A percentile compares a stretch with the other conserved stretches of the same genome.
Evolutionary conservation across 1,140 invertebrate genomes (phyloP).

Genomic region (Acyrthosiphon pisum): DNA sequence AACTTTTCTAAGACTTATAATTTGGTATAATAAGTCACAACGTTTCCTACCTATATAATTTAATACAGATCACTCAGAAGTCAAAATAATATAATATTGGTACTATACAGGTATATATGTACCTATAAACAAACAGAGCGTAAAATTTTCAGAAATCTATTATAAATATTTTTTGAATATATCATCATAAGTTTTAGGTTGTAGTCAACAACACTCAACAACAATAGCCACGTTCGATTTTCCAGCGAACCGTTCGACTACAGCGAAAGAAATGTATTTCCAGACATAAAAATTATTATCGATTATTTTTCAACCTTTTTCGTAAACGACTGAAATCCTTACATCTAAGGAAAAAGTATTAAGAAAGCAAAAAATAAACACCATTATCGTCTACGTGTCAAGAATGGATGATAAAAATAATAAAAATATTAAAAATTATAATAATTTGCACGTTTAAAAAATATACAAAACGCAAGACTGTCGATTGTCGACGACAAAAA

Average conservation of each 20-base stretch:
- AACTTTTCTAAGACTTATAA: background rate
- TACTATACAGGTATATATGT: background rate
- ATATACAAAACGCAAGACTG: background rate
- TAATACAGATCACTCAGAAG: background rate
- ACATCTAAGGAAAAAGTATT: background rate
- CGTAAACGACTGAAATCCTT: background rate
- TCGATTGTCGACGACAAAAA: background rate
- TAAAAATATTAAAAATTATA: conserved; percentile 5
- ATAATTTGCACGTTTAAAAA: background rate
- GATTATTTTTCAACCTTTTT: background rate
- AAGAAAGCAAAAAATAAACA: background rate
- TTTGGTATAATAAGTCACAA: background rate
- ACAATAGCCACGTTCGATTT: background rate
- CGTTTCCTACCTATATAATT: background rate
- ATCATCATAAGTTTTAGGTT: background rate
- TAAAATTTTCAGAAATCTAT: background rate
- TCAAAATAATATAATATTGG: background rate
- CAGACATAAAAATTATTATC: background rate
- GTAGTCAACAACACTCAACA: background rate
- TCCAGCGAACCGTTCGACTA: background rate
- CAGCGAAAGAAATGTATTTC: background rate
- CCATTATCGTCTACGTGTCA: background rate
- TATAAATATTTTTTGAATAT: background rate
- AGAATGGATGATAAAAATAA: background rate
- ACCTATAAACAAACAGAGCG: background rate